A percentile compares a stretch with the other conserved stretches of the same genome.
These are phyloP conservation scores for Actenoides lindsayi DNA, from an alignment of 2,113 vertebrate species.

Conservation along the genomic window DNA sequence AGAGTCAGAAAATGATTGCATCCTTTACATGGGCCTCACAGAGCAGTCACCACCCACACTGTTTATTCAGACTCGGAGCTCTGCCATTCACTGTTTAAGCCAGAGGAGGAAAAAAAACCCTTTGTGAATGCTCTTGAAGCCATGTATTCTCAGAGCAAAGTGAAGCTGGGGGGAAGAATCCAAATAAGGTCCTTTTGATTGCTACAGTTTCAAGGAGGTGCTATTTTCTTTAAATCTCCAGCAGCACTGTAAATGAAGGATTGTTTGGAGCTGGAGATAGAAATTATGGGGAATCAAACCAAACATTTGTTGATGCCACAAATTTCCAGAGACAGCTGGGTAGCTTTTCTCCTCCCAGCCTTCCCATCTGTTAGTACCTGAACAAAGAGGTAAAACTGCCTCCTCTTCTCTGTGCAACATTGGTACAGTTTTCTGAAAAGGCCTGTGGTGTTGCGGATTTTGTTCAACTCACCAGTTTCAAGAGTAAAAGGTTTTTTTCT, in stretches of 20 bases:
- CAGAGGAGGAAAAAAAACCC: conserved; percentile 71
- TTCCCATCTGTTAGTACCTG: conserved; percentile 29
- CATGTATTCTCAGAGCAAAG: conserved; percentile 72
- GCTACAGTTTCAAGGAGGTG: conserved; percentile 44
- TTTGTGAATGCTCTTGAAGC: conserved; percentile 76
- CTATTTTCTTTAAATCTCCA: conserved; percentile 39
- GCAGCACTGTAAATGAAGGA: not conserved
- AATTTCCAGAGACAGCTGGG: conserved; percentile 11
- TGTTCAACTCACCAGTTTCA: not conserved
- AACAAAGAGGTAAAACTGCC: conserved; percentile 30
- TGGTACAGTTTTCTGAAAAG: not conserved
- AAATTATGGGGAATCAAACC: not conserved
- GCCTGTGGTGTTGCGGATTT: not conserved
- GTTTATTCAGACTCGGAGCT: conserved; percentile 86
- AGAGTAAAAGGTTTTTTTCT: not conserved
- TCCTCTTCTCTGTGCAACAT: not conserved
- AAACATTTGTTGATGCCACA: not conserved
- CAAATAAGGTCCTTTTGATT: conserved; percentile 63
- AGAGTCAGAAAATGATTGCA: conserved; percentile 79
- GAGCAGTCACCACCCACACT: conserved; percentile 88
- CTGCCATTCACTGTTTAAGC: conserved; percentile 84
- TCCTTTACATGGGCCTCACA: conserved; percentile 83
- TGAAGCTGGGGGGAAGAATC: conserved; percentile 62
- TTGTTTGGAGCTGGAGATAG: not conserved
- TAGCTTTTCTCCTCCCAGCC: not conserved